Evolutionary conservation across 2,797 vertebrate species (phyloP), one percentile per base, ranked within the genome.

Genomic region (Danionella dracula): DNA sequence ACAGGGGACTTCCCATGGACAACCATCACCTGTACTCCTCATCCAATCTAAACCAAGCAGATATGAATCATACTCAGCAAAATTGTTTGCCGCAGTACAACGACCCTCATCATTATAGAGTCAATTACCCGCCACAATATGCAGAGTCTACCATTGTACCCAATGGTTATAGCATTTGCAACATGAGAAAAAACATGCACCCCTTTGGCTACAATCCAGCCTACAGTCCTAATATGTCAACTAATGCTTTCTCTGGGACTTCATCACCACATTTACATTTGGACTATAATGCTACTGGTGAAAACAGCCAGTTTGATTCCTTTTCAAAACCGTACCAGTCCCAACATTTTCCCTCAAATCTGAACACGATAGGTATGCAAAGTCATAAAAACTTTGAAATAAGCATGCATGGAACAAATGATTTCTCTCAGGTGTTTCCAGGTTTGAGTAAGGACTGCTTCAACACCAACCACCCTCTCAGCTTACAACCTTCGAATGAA

Each of bases 61-160:
- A 94, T 66, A 82, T 94, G 19, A 96, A 93, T 65, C 86, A 81
- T 70, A 93, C 92, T 77, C 93, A 94, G 77, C 89, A 81, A 45
- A 92, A 94, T 51, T 81, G 87, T 63, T 81, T 95, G 76, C 93
- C 94, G 53, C 91, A 90, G 78, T 92, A 92, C 40, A 81, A 85
- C 73, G 87, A 86, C 37, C 89, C 87, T 81, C 93, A 90, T 79
- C 84, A 79, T 62, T 94, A 91, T 73, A 78, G 90, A 56, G 81
- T 92, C 51, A 92, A 88, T 80, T 96, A 93, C 80, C 87, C 92
- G 4, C 78, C 83, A 41, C 82, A 88, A 75, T 96, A 93, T 6
- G 82, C 85, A 73, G 92, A 91, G 80, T 87, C 90, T 76, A 89
- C 85, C 72, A 76, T 92, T 81, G 93, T 91, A 77, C 81, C 93